A percentile compares a stretch with the other conserved stretches of the same genome.
These are phyloP conservation scores for Holacanthella duospinosa DNA, from an alignment of 2,888 invertebrate species.

Conservation along the genomic window DNA sequence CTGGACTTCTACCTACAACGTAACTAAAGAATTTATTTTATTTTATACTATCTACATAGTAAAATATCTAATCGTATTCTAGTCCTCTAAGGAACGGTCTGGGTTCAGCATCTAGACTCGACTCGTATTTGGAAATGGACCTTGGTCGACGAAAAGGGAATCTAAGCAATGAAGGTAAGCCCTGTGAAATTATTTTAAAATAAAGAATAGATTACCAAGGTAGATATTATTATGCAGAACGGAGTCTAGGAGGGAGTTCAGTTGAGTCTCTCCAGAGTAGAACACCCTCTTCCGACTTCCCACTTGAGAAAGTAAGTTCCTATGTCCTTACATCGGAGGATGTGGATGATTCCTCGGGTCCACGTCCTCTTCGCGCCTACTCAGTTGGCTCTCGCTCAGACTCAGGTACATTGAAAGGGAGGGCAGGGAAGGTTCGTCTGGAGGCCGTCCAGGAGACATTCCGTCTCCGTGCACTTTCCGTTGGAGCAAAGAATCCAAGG, in stretches of 20 bases:
- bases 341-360: slow-evolving; percentile 48
- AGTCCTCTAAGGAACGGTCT: slow-evolving; percentile 33
- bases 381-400: slow-evolving; percentile 75
- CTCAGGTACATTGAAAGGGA: slow-evolving; percentile 26
- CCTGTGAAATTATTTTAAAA: too few species aligned
- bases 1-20: slow-evolving; percentile 12
- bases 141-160: slow-evolving; percentile 28
- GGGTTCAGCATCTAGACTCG: slow-evolving; percentile 32
- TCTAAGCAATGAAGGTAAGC: slow-evolving; percentile 36
- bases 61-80: too few species aligned
- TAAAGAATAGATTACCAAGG: background rate
- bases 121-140: slow-evolving; percentile 36
- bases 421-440: slow-evolving; percentile 28
- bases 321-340: slow-evolving; percentile 55
- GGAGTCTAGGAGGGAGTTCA: slow-evolving; percentile 55
- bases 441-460: slow-evolving; percentile 37
- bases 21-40: slow-evolving; percentile 4
- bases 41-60: slow-evolving; percentile 4
- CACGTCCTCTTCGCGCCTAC: slow-evolving; percentile 63
- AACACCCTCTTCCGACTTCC: slow-evolving; percentile 73
- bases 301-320: slow-evolving; percentile 67
- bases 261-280: slow-evolving; percentile 62
- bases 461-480: slow-evolving; percentile 64
- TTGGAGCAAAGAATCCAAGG: slow-evolving; percentile 46
- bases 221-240: slow-evolving; percentile 23